Evolutionary conservation across 2,888 invertebrate genomes (phyloP), one percentile per base, ranked within the genome.

Genomic region (Drosophila fulvimacula): DNA sequence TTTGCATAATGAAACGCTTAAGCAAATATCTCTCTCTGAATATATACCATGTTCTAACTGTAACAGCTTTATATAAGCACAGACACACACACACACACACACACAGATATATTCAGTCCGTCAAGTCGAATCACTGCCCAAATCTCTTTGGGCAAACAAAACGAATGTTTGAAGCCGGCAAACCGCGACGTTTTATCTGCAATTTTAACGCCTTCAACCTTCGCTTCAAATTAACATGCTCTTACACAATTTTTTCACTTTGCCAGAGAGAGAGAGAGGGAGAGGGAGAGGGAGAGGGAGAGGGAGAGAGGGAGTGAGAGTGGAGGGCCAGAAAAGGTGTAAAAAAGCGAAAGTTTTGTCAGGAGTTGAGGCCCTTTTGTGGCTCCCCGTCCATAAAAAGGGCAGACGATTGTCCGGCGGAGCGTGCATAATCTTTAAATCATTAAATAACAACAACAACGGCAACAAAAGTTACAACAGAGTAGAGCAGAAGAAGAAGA

Each of bases 371-470:
- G 55, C 41, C 19, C 30, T 30, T 13, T 56, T 17, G 30, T 17
- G n/a, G 5, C 46, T 27, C 27, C 46, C 44, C 46, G 10, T n/a
- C 46, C 30, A 48, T 30, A 17, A 72, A 81, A 86, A 73, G 76
- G 87, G 73, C 66, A 61, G 69, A 56, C 59, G 10, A 32, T 34
- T 19, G 49, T 24, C 49, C 67, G 81, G 42, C 73, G 56, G 81
- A 83, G 81, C 84, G 84, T 86, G 84, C 81, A 82, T 87, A 82
- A 82, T 87, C 82, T 88, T 82, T 76, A 85, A 83, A 88, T 82
- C 88, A 82, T 85, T 85, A 84, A 88, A 84, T 85, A 84, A 88
- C 82, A 82, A 73, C 69, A 81, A 85, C 85, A 82, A 85, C 85
- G 79, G 62, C 66, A 78, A 71, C 78, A 73, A 19, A 73, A 66